Evolutionary conservation across 2,888 invertebrate species (phyloP), one percentile per base, ranked within the genome.

Genomic region (Phaedon cochleariae): DNA sequence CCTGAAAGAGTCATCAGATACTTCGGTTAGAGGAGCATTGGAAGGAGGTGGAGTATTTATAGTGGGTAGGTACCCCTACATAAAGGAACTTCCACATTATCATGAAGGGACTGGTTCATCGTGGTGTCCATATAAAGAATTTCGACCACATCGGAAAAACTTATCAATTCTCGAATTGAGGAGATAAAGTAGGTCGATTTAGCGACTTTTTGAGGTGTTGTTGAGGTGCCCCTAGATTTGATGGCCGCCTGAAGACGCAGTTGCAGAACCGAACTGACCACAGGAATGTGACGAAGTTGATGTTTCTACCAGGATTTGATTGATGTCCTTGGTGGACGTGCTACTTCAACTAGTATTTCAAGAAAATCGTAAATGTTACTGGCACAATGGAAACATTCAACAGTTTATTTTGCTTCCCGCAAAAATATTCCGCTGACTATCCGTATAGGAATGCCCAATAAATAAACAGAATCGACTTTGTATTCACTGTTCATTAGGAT

Each of bases 191-290:
- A 2, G 12, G 12, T 12, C 9, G 34, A 12, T 34, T 34, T 34
- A 4, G 5, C 7, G 2, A 34, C 3, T 34, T 41, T n/a, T 41
- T 34, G 34, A 6, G 41, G 41, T 15, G n/a, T 4, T 15, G n/a
- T 12, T 41, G 41, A 41, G 41, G 15, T 41, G 15, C 15, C 41
- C 41, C 15, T 6, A n/a, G 15, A 15, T 15, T 15, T 45, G 57
- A 26, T 57, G 45, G 45, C 57, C 57, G 45, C 45, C 22, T 41
- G 46, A 26, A 21, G 37, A 29, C 45, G 26, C 37, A 45, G 20
- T 45, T 57, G 57, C 45, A 55, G 15, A 41, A 41, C 37, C 21
- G 17, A 41, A 55, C 22, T 41, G 15, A 55, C 55, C 55, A 22
- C 55, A 55, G 29, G 45, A 55, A 55, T 55, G 55, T 9, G 22